Conservation (phyloP, 2,888 invertebrate species). For the Orthosia gracilis region DNA sequence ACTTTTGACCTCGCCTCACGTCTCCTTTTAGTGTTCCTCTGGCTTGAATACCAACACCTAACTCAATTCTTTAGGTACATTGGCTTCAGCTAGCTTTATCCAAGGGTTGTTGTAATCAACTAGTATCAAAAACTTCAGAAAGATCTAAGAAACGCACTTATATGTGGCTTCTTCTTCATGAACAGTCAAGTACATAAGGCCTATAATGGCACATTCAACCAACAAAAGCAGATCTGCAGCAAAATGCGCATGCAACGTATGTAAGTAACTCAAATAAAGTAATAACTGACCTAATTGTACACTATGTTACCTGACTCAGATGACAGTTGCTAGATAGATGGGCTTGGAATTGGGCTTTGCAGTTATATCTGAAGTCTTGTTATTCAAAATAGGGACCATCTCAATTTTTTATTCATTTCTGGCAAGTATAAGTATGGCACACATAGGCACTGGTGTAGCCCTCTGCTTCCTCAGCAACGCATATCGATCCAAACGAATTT, state of each 20-base stretch:
- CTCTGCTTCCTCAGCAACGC: not conserved
- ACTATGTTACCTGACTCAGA: not conserved
- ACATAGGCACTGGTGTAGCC: no score
- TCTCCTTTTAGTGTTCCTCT: not conserved
- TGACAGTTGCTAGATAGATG: not conserved
- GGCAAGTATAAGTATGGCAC: not conserved
- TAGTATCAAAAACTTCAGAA: slow-evolving; percentile 10
- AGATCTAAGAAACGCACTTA: not conserved
- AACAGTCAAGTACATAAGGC: not conserved
- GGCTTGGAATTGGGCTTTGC: not conserved
- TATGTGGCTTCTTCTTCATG: not conserved
- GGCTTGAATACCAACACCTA: not conserved
- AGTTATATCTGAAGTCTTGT: not conserved
- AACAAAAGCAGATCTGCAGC: not conserved
- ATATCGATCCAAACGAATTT: not conserved
- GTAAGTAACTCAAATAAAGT: not conserved
- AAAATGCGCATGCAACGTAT: not conserved
- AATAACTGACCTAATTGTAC: not conserved
- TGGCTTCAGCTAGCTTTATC: slow-evolving; percentile 7
- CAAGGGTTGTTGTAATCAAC: not conserved
- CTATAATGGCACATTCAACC: not conserved
- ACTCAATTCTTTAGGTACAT: slow-evolving; percentile 6
- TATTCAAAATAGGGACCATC: not conserved
- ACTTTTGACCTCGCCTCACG: not conserved
- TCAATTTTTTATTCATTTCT: not conserved